Conservation (phyloP, 2,797 vertebrate genomes). For the Malurus leucopterus region DNA sequence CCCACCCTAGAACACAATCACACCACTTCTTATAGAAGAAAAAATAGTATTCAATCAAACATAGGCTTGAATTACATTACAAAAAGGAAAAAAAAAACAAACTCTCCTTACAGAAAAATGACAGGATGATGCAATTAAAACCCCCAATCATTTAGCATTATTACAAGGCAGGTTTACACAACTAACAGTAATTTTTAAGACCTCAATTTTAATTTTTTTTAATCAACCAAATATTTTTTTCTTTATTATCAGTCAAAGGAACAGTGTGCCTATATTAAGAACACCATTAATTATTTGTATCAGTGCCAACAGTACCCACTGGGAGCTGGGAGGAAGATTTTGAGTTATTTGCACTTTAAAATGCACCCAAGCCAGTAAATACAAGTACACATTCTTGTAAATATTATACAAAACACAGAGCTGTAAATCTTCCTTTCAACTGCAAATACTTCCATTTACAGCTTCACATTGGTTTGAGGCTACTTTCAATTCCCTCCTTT, state of each 20-base stretch:
- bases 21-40: not conserved
- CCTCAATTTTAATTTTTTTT: not conserved
- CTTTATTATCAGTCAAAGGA: not conserved
- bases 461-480: not conserved
- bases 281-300: not conserved
- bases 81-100: not conserved
- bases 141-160: not conserved
- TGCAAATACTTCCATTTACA: constrained; percentile 42
- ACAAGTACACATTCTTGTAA: not conserved
- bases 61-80: not conserved
- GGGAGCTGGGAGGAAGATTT: not conserved
- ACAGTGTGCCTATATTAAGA: not conserved
- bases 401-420: constrained; percentile 6
- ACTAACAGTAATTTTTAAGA: not conserved
- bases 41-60: not conserved
- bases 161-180: not conserved
- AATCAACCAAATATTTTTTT: not conserved
- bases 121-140: not conserved
- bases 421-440: constrained; percentile 16
- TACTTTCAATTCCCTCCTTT: not conserved
- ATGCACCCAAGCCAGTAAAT: not conserved
- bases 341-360: not conserved
- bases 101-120: not conserved
- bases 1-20: not conserved
- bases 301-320: not conserved